A percentile compares a stretch with the other conserved stretches of the same genome.
These are phyloP conservation scores for Agelaius tricolor DNA, from an alignment of 2,113 vertebrate genomes.

Conservation along the genomic window DNA sequence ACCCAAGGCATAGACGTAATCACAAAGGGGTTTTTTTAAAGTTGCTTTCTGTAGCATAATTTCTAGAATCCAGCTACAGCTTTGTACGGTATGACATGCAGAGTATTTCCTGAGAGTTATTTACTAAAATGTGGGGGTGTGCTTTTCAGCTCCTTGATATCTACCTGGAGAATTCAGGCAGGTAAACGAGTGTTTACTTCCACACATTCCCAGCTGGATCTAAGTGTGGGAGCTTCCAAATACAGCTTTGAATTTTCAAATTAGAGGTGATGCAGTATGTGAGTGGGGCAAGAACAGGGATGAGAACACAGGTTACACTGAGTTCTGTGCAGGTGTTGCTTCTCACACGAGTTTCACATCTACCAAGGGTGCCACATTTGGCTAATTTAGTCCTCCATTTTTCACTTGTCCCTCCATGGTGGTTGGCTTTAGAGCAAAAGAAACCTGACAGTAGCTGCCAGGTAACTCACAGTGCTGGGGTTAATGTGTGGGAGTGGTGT, in stretches of 20 bases:
- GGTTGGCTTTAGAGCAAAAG: constrained; percentile 1
- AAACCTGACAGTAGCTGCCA: constrained; percentile 3
- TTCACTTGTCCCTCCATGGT: background rate
- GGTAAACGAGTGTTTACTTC: background rate
- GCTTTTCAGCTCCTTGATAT: background rate
- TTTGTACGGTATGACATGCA: rapidly evolving
- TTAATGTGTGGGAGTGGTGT: background rate
- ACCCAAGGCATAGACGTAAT: background rate
- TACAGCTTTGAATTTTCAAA: background rate
- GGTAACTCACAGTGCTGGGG: background rate
- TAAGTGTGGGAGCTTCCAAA: background rate
- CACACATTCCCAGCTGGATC: background rate
- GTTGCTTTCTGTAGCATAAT: background rate
- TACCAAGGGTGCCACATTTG: background rate
- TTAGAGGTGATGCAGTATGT: background rate
- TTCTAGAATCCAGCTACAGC: background rate
- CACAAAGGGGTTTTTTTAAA: background rate
- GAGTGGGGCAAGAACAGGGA: background rate
- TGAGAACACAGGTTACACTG: background rate
- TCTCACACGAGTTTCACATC: background rate
- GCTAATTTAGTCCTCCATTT: constrained; percentile 13
- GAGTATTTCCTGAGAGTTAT: background rate
- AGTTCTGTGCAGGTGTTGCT: background rate
- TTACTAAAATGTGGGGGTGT: background rate
- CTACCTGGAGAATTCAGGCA: background rate